Evolutionary conservation across 2,113 vertebrate genomes (phyloP).

Genomic region (Cyprichromis sp.): DNA sequence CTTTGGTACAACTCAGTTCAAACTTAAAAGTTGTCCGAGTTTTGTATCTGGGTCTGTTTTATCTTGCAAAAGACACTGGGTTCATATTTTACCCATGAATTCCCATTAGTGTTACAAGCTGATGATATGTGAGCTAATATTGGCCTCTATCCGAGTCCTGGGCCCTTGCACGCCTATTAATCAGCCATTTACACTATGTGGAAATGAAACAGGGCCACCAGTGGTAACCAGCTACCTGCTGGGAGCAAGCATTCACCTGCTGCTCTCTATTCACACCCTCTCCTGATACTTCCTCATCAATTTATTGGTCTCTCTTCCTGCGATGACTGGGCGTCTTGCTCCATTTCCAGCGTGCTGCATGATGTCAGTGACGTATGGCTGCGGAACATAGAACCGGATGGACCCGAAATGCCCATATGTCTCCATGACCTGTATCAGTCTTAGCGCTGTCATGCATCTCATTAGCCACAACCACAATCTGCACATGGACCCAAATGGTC

Average conservation of each 20-base stretch:
- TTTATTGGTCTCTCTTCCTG: not conserved
- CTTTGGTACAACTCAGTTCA: not conserved
- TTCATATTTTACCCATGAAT: slow-evolving; percentile 8
- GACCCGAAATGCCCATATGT: slow-evolving; percentile 33
- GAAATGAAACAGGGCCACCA: slow-evolving; percentile 44
- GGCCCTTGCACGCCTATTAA: slow-evolving; percentile 20
- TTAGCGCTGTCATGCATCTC: slow-evolving; percentile 24
- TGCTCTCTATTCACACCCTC: not conserved
- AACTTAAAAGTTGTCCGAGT: not conserved
- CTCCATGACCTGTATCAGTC: slow-evolving; percentile 56
- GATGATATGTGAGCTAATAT: slow-evolving; percentile 37
- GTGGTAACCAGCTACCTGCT: slow-evolving; percentile 22
- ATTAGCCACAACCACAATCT: slow-evolving; percentile 40
- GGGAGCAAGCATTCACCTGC: slow-evolving; percentile 40
- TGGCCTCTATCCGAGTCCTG: slow-evolving; percentile 12
- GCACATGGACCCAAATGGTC: not conserved
- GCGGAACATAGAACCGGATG: slow-evolving; percentile 12
- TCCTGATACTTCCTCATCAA: not conserved
- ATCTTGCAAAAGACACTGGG: not conserved
- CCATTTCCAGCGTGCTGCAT: not conserved
- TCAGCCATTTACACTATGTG: slow-evolving; percentile 13
- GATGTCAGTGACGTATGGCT: slow-evolving; percentile 51
- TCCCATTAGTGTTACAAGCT: slow-evolving; percentile 26
- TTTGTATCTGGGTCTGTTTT: not conserved
- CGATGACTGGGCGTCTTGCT: not conserved